phyloP scores from a whole-genome alignment of 2,888 invertebrate genomes.

The Leptura quadrifasciata region DNA sequence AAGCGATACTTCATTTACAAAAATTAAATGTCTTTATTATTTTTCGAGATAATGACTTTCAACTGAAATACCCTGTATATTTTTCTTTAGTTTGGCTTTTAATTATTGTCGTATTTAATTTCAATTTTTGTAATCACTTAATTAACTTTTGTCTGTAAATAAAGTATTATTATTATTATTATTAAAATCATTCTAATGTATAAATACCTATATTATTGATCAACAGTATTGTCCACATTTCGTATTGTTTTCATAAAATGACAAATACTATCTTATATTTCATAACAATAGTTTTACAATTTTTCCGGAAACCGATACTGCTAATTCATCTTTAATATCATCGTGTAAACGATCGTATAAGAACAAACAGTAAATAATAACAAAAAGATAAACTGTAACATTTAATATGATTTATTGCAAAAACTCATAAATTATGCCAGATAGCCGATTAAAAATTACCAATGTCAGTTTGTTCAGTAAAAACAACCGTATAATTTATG shows the following conservation, averaged over 20 bases:
- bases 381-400: conserved; percentile 20
- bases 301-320: conserved; percentile 14
- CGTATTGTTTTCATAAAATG: not conserved
- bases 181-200: no score
- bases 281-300: not conserved
- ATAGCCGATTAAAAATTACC: conserved; percentile 19
- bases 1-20: no score
- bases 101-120: no score
- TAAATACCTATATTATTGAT: no score
- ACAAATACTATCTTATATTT: not conserved
- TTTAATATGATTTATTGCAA: conserved; percentile 24
- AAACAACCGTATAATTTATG: conserved; percentile 22
- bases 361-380: conserved; percentile 33
- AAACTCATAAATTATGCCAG: conserved; percentile 30
- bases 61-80: no score
- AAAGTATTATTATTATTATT: no score
- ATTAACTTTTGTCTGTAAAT: no score
- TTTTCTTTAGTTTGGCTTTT: no score
- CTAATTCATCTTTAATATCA: conserved; percentile 7
- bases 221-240: not conserved
- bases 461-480: conserved; percentile 3
- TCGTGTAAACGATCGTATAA: conserved; percentile 9
- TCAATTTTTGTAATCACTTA: no score
- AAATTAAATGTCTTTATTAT: no score
- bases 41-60: no score